Evolutionary conservation across 2,113 vertebrate genomes (phyloP).

Genomic region (Spermophilus dauricus): DNA sequence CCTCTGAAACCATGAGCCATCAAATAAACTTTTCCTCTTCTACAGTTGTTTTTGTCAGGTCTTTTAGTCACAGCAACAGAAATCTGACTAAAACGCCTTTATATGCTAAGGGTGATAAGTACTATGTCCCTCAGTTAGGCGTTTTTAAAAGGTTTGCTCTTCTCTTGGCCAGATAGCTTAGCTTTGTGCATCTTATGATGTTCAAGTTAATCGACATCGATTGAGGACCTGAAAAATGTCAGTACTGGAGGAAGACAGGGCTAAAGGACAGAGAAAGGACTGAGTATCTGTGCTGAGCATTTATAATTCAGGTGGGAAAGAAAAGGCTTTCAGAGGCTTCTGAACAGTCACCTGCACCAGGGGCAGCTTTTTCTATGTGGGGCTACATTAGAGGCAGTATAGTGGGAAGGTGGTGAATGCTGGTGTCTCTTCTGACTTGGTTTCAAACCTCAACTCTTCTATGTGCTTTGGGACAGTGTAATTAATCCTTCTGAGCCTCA

Average conservation of each 20-base stretch:
- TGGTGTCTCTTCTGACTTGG: background rate
- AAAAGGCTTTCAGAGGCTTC: conserved; percentile 8
- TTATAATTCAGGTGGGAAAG: background rate
- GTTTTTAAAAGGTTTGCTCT: conserved; percentile 47
- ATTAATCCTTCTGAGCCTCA: background rate
- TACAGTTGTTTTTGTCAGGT: too few relatives aligned
- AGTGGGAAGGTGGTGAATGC: background rate
- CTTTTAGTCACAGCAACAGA: too few relatives aligned
- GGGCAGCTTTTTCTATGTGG: background rate
- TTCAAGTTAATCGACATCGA: conserved; percentile 61
- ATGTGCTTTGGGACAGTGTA: background rate
- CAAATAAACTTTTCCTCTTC: too few relatives aligned
- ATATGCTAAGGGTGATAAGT: conserved; percentile 15
- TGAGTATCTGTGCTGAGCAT: background rate
- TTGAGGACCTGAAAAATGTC: conserved; percentile 32
- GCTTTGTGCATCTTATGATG: conserved; percentile 35
- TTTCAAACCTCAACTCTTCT: conserved; percentile 6
- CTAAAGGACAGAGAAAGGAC: conserved; percentile 42
- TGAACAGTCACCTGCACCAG: background rate
- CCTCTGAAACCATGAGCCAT: too few relatives aligned
- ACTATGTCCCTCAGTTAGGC: background rate
- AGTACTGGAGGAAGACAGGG: conserved; percentile 1
- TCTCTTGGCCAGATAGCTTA: background rate
- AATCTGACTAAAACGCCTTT: background rate
- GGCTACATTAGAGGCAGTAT: background rate